phyloP scores from a whole-genome alignment of 2,113 vertebrate species.

The Cyprinodon variegatus region DNA sequence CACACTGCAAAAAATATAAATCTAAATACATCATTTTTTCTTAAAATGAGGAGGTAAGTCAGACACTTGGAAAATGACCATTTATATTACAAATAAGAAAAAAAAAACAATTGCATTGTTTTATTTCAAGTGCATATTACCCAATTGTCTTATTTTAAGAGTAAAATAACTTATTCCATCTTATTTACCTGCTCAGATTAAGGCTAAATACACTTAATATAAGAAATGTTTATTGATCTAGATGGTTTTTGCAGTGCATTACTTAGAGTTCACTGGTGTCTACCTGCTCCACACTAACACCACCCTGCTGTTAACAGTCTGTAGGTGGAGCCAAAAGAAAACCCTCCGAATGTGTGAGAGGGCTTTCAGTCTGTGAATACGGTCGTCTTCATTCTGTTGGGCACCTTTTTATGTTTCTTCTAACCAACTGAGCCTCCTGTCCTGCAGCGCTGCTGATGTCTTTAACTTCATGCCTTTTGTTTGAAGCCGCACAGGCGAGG shows the following conservation, averaged over 20 bases:
- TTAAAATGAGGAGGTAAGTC: too few species aligned
- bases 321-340: slow-evolving; percentile 54
- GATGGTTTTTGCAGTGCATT: too few species aligned
- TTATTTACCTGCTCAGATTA: too few species aligned
- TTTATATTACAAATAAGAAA: neutral
- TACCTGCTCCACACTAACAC: slow-evolving; percentile 61
- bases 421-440: neutral
- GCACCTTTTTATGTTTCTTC: neutral
- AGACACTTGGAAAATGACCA: too few species aligned
- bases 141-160: too few species aligned
- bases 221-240: too few species aligned
- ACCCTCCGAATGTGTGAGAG: slow-evolving; percentile 36
- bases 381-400: slow-evolving; percentile 21
- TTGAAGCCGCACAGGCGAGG: neutral
- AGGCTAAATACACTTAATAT: too few species aligned
- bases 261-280: slow-evolving; percentile 24
- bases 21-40: too few species aligned
- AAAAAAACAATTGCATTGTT: neutral
- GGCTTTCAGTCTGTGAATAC: slow-evolving; percentile 30
- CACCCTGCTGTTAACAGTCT: slow-evolving; percentile 61
- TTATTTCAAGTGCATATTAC: too few species aligned
- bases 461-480: neutral
- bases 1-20: too few species aligned
- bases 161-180: too few species aligned
- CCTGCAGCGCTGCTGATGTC: slow-evolving; percentile 2